Evolutionary conservation across 2,113 vertebrate species (phyloP).

Genomic region (Grantiella picta): DNA sequence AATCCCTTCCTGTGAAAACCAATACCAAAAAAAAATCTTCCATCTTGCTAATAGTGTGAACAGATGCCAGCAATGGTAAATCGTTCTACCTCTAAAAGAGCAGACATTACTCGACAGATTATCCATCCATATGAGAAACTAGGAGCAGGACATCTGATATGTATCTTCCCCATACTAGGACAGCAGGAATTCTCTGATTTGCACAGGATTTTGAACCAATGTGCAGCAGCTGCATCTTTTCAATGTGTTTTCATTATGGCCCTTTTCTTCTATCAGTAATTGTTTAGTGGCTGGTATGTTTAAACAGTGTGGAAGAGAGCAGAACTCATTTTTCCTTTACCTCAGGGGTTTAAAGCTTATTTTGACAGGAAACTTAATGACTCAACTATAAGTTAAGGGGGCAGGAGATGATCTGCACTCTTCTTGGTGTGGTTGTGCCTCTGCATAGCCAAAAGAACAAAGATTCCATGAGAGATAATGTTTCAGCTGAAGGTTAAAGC

Average conservation of each 20-base stretch:
- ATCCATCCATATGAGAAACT: background rate
- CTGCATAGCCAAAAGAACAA: background rate
- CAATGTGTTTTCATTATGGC: background rate
- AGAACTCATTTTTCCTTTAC: background rate
- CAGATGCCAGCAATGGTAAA: background rate
- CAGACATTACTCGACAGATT: background rate
- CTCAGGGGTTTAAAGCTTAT: background rate
- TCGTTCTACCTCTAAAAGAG: background rate
- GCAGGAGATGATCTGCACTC: background rate
- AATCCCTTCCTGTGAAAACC: background rate
- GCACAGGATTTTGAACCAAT: background rate
- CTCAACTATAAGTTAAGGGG: background rate
- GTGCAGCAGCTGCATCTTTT: background rate
- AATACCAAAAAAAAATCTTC: background rate
- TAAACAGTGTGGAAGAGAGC: background rate
- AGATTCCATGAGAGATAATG: background rate
- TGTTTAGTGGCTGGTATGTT: background rate
- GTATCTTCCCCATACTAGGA: background rate
- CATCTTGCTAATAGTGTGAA: background rate
- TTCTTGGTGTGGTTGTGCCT: background rate
- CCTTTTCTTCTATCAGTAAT: background rate
- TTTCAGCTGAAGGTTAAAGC: background rate
- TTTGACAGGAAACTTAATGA: background rate
- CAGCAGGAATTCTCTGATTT: background rate
- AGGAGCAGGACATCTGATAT: background rate